phyloP scores from a whole-genome alignment of 2,113 vertebrate genomes.

The Deroptyus accipitrinus region DNA sequence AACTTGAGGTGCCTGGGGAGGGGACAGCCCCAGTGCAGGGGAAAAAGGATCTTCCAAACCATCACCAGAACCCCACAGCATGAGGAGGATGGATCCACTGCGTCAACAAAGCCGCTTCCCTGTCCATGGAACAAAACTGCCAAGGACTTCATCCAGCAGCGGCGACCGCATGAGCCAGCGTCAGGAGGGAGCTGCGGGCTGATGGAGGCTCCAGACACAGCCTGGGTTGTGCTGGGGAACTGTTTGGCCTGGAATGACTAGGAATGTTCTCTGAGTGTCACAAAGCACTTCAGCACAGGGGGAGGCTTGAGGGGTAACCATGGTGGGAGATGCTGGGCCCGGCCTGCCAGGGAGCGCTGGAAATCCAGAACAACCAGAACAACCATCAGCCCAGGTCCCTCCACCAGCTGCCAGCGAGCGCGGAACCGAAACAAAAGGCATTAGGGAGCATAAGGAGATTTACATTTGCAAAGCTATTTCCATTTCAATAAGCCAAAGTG shows the following conservation, averaged over 20 bases:
- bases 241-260: not conserved
- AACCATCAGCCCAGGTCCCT: not conserved
- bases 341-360: not conserved
- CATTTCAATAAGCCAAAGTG: conserved; percentile 54
- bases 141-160: not conserved
- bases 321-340: not conserved
- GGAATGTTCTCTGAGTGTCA: not conserved
- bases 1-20: not conserved
- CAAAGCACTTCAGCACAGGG: not conserved
- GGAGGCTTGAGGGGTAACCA: not conserved
- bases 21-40: not conserved
- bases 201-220: not conserved
- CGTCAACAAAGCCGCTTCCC: not conserved
- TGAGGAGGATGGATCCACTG: not conserved
- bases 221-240: not conserved
- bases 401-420: not conserved
- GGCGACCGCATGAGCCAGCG: fast-evolving
- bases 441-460: conserved; percentile 54
- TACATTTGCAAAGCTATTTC: conserved; percentile 56
- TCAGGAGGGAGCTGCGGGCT: not conserved
- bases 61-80: not conserved
- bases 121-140: not conserved
- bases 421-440: conserved; percentile 31
- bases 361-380: not conserved
- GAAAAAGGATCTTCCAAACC: not conserved